Conservation (phyloP, 2,797 vertebrate species). For the Neoniphon sammara region DNA sequence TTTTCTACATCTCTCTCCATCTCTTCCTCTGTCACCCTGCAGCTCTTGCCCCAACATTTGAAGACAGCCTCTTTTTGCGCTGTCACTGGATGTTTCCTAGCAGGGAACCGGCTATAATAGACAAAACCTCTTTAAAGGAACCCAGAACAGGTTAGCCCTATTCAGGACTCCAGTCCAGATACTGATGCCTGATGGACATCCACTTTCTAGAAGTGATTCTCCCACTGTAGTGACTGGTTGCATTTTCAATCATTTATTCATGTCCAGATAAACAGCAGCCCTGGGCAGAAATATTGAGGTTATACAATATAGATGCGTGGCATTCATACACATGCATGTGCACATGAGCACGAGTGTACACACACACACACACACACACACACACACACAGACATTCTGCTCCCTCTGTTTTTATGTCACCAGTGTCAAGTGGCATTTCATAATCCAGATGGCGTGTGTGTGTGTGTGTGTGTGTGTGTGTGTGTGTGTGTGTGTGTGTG, state of each 20-base stretch:
- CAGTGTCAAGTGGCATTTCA: conserved; percentile 58
- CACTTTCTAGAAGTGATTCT: background rate
- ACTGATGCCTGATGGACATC: background rate
- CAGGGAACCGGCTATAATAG: conserved; percentile 35
- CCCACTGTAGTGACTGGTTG: conserved; percentile 21
- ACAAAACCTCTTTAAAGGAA: conserved; percentile 34
- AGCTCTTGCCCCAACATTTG: conserved; percentile 2
- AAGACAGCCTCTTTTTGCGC: conserved; percentile 41
- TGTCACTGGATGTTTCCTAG: conserved; percentile 46
- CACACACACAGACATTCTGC: background rate
- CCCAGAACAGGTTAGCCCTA: conserved; percentile 27
- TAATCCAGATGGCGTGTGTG: conserved; percentile 28
- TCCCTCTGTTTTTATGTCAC: conserved; percentile 30
- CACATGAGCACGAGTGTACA: too few relatives aligned
- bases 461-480: conserved; percentile 6
- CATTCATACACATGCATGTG: background rate
- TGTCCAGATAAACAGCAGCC: conserved; percentile 39
- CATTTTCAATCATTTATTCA: conserved; percentile 45
- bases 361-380: background rate
- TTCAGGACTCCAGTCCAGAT: background rate
- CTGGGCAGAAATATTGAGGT: conserved; percentile 5
- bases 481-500: background rate
- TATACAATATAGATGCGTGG: conserved; percentile 26
- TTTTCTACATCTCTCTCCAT: conserved; percentile 21
- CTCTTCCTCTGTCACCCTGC: conserved; percentile 6